Conservation (phyloP, 2,888 invertebrate genomes). For the Phoronis australis region DNA sequence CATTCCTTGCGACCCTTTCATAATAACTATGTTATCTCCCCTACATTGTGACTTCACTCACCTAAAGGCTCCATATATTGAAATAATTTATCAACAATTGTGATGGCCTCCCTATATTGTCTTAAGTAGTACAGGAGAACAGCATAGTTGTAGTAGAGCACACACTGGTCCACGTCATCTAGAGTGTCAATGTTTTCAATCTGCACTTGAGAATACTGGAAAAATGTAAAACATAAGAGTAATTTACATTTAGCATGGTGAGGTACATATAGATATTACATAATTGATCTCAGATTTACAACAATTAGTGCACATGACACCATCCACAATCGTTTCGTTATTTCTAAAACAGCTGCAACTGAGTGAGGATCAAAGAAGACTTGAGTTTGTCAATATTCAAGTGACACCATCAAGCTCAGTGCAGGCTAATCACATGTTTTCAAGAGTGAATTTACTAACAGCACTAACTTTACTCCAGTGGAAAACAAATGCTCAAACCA, state of each 20-base stretch:
- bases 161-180: slow-evolving; percentile 66
- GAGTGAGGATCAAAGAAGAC: too few species aligned
- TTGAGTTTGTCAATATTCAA: too few species aligned
- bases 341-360: too few species aligned
- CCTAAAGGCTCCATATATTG: slow-evolving; percentile 67
- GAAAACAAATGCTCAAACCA: too few species aligned
- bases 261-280: not conserved
- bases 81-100: slow-evolving; percentile 60
- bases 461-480: too few species aligned
- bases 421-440: too few species aligned
- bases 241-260: not conserved
- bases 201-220: slow-evolving; percentile 49
- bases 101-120: slow-evolving; percentile 67
- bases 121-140: slow-evolving; percentile 71
- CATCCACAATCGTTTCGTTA: not conserved
- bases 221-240: slow-evolving; percentile 13
- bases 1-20: too few species aligned
- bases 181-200: slow-evolving; percentile 57
- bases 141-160: slow-evolving; percentile 73
- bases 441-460: too few species aligned
- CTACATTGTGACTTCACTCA: too few species aligned
- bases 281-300: not conserved
- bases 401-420: too few species aligned
- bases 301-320: not conserved
- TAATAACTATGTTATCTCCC: too few species aligned